Percentiles rank a stretch among this genome's conserved stretches.
phyloP scores from a whole-genome alignment of 1,140 invertebrate genomes.

The Platyscapa corneri region DNA sequence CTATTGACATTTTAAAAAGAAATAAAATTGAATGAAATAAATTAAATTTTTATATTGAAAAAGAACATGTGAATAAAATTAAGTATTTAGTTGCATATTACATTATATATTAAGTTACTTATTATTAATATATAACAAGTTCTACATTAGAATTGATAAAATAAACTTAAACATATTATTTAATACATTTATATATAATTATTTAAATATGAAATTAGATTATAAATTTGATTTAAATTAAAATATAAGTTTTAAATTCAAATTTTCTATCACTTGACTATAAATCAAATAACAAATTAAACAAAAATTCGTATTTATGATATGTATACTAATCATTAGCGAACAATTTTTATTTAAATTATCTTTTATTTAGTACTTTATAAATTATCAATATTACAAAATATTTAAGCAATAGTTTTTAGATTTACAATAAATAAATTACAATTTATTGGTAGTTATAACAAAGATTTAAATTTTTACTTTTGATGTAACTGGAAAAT shows the following conservation, averaged over 20 bases:
- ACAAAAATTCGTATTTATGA: neutral
- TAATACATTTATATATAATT: no score
- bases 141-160: no score
- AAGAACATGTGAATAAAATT: neutral
- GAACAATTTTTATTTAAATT: neutral
- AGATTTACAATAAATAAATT: conserved; percentile 75
- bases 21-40: neutral
- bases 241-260: no score
- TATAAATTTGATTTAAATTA: no score
- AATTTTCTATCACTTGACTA: no score
- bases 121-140: no score
- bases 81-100: no score
- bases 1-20: neutral
- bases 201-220: no score
- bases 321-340: neutral
- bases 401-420: conserved; percentile 67
- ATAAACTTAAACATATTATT: no score
- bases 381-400: neutral
- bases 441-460: conserved; percentile 68
- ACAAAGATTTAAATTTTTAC: conserved; percentile 61
- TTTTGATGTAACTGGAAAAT: no score
- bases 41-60: neutral
- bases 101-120: no score
- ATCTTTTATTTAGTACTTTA: neutral
- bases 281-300: neutral